Conservation (phyloP, 2,113 vertebrate genomes). For the Polyodon spathula region DNA sequence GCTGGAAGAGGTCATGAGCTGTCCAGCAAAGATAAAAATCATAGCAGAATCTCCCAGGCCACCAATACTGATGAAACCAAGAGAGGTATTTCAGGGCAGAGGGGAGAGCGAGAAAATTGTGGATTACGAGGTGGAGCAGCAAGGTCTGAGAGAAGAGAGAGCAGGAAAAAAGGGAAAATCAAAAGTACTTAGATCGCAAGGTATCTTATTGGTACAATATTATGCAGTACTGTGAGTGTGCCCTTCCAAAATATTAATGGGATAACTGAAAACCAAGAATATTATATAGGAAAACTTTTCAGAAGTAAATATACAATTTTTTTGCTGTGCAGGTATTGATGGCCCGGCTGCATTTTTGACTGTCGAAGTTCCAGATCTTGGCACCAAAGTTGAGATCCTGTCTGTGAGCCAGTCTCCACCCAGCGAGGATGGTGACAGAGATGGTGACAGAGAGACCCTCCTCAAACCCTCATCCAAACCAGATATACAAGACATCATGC, state of each 20-base stretch:
- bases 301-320: neutral
- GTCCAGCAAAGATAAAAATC: neutral
- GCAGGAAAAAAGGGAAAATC: neutral
- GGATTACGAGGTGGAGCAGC: too few relatives aligned
- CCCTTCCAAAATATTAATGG: too few relatives aligned
- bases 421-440: constrained; percentile 50
- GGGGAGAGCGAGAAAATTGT: too few relatives aligned
- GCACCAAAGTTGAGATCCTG: constrained; percentile 56
- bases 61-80: neutral
- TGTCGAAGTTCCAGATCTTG: constrained; percentile 57
- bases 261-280: too few relatives aligned
- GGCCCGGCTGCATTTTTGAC: constrained; percentile 74
- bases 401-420: constrained; percentile 54
- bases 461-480: constrained; percentile 55
- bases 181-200: neutral
- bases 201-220: neutral
- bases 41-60: constrained; percentile 3
- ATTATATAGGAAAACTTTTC: too few relatives aligned
- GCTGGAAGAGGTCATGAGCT: neutral
- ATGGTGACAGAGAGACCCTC: constrained; percentile 45
- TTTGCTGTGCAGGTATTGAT: constrained; percentile 64
- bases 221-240: constrained; percentile 2
- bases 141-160: too few relatives aligned
- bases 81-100: neutral
- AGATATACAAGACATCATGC: constrained; percentile 77